Base-by-base conservation (phyloP, 2,888 invertebrate genomes). In the Melieria crassipennis region DNA sequence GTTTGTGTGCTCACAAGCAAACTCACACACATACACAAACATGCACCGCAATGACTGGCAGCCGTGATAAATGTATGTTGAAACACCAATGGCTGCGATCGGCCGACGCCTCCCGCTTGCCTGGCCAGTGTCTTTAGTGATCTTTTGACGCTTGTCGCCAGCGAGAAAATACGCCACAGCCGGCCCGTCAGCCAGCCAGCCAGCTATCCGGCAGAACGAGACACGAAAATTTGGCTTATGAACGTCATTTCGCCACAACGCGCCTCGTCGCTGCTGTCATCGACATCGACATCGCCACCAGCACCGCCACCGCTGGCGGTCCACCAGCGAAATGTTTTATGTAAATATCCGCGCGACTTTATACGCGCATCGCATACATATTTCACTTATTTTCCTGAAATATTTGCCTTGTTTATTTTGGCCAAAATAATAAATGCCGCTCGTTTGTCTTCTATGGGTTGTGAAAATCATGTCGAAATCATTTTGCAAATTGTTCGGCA, bases 401-500 rank as follows among this genome's bases (percentile, higher is more conserved):
- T 48, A 9, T 30, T 50, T 47, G 64, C n/a, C 16, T 72, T 72
- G 72, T 74, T 74, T 72, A 72, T 74, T 72, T 72, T 70, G 68
- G 63, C 63, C 50, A 65, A 70, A 70, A 70, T 7, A 69, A 69
- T 56, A 56, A 63, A 69, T 69, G 56, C 16, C 65, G 56, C 48
- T 52, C 57, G 58, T 72, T 68, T 57, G 61, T 60, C 60, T 69
- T 63, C 42, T 63, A 56, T 69, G 63, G 60, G 46, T 69, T 65
- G 55, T 65, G 42, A 72, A 65, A 72, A 65, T 62, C 13, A 50
- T 68, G 67, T 70, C 63, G 64, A 68, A 69, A 73, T 58, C 46
- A 57, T 52, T 66, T 71, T 42, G 71, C 69, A 57, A 74, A 74
- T 65, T 69, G 56, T 65, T n/a, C 50, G 64, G 65, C 52, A 65